A percentile compares a stretch with the other conserved stretches of the same genome.
Evolutionary conservation across 2,888 invertebrate species (phyloP).

Genomic region (Xestia xanthographa): DNA sequence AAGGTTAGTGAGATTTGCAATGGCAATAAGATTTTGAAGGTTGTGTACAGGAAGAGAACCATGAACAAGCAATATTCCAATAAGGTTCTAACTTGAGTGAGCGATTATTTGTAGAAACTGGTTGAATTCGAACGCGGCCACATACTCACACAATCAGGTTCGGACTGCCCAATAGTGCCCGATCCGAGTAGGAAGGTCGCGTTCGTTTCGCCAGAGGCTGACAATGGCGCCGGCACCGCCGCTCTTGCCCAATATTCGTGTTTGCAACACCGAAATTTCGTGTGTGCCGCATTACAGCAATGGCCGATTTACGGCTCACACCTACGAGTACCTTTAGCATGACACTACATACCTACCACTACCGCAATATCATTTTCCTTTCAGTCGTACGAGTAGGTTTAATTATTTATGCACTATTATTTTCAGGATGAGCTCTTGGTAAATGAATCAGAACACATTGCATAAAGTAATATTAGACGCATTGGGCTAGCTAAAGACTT

Average conservation of each 20-base stretch:
- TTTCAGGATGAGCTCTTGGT: constrained; percentile 50
- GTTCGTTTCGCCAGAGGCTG: constrained; percentile 87
- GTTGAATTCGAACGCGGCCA: constrained; percentile 69
- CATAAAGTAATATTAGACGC: constrained; percentile 57
- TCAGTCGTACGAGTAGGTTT: constrained; percentile 13
- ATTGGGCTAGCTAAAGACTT: constrained; percentile 40
- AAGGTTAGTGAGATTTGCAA: constrained; percentile 4
- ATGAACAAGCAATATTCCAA: constrained; percentile 34
- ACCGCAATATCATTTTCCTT: constrained; percentile 58
- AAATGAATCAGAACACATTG: constrained; percentile 58
- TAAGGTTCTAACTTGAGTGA: constrained; percentile 44
- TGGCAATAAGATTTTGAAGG: background rate
- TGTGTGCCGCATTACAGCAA: constrained; percentile 87
- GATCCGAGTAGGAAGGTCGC: constrained; percentile 88
- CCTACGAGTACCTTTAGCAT: constrained; percentile 54
- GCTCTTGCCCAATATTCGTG: constrained; percentile 84
- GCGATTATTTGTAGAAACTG: constrained; percentile 61
- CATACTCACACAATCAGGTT: constrained; percentile 83
- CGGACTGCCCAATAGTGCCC: constrained; percentile 87
- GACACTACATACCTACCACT: constrained; percentile 49
- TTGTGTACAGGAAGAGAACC: constrained; percentile 18
- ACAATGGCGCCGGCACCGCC: constrained; percentile 86
- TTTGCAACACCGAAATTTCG: constrained; percentile 89
- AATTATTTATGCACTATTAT: constrained; percentile 17
- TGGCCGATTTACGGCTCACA: constrained; percentile 75